phyloP scores from a whole-genome alignment of 2,888 invertebrate genomes.

The Theretra japonica region DNA sequence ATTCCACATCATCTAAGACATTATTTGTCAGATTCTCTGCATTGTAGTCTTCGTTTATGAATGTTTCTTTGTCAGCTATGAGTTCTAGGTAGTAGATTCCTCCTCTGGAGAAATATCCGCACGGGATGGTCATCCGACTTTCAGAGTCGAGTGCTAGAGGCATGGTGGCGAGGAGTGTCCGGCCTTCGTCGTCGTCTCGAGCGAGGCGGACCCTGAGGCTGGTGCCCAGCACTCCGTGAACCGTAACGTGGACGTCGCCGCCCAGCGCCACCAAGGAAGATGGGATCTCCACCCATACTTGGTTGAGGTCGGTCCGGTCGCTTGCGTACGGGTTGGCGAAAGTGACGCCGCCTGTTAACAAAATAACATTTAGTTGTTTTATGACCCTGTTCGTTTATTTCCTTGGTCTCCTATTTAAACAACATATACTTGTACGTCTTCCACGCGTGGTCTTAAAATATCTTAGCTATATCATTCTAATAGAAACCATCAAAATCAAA shows the following conservation, averaged over 20 bases:
- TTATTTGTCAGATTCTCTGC: slow-evolving; percentile 44
- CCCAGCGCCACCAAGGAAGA: slow-evolving; percentile 90
- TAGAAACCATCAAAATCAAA: too few species aligned
- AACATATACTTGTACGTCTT: too few species aligned
- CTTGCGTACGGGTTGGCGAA: slow-evolving; percentile 73
- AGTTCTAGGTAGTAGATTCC: slow-evolving; percentile 84
- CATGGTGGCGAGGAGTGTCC: slow-evolving; percentile 71
- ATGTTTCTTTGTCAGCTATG: slow-evolving; percentile 67
- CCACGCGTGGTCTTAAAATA: too few species aligned
- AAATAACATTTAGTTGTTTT: too few species aligned
- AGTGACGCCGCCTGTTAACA: slow-evolving; percentile 66
- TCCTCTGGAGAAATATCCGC: slow-evolving; percentile 90
- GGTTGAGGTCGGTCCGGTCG: slow-evolving; percentile 69
- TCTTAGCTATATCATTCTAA: too few species aligned
- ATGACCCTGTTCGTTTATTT: too few species aligned
- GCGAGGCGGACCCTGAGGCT: slow-evolving; percentile 74
- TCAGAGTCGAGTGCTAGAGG: slow-evolving; percentile 81
- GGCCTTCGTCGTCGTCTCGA: slow-evolving; percentile 78
- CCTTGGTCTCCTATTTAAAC: too few species aligned
- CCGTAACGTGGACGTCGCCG: slow-evolving; percentile 90
- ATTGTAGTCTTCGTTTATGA: slow-evolving; percentile 61
- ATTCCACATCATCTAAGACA: slow-evolving; percentile 27
- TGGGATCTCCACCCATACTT: slow-evolving; percentile 88
- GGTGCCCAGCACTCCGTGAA: slow-evolving; percentile 81
- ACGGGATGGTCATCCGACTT: slow-evolving; percentile 85